These are phyloP conservation scores for Peromyscus leucopus DNA, from an alignment of 2,113 vertebrate species.

Conservation along the genomic window DNA sequence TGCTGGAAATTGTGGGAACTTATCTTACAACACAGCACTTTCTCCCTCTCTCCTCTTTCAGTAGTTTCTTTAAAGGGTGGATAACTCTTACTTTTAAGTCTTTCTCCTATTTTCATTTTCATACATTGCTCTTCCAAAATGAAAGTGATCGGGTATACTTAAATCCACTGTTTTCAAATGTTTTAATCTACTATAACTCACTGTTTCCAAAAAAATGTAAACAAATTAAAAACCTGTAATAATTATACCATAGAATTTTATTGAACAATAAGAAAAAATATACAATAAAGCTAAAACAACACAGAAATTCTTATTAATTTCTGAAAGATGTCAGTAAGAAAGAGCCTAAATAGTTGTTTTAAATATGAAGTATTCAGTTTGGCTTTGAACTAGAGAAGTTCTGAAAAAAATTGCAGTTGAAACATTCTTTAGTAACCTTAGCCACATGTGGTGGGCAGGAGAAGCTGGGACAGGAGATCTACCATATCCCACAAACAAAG, in stretches of 20 bases:
- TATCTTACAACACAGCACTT: background rate
- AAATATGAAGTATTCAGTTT: background rate
- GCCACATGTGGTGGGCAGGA: too few species aligned
- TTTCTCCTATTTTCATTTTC: background rate
- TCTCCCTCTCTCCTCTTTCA: background rate
- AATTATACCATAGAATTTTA: background rate
- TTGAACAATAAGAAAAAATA: background rate
- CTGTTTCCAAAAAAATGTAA: background rate
- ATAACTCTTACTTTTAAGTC: background rate
- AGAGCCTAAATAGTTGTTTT: background rate
- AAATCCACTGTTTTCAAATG: background rate
- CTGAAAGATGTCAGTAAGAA: background rate
- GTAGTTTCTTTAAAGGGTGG: background rate
- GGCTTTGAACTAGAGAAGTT: too few species aligned
- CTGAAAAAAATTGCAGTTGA: too few species aligned
- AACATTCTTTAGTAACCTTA: background rate
- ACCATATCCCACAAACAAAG: background rate
- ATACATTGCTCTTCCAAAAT: background rate
- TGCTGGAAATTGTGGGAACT: too few species aligned
- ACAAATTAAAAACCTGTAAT: background rate
- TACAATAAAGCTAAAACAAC: background rate
- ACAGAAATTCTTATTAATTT: too few species aligned
- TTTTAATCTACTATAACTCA: background rate
- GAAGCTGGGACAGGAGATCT: too few species aligned
- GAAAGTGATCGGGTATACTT: too few species aligned